phyloP scores from a whole-genome alignment of 2,113 vertebrate species.

The Malurus cyaneus region DNA sequence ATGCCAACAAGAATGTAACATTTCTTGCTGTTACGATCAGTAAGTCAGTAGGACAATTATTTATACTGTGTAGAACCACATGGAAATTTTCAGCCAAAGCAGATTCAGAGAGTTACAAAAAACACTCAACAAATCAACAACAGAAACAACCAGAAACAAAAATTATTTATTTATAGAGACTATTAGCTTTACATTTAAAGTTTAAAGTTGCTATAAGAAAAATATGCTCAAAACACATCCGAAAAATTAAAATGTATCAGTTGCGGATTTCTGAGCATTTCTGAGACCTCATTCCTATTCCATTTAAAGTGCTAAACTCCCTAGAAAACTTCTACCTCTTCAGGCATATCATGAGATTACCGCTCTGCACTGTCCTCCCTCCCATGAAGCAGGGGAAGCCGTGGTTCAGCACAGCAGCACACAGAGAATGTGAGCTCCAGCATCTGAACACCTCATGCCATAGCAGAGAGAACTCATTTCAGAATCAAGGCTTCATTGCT shows the following conservation, averaged over 20 bases:
- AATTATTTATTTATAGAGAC: not conserved
- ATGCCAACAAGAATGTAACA: not conserved
- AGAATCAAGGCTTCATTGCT: not conserved
- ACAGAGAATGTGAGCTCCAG: not conserved
- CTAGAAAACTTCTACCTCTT: not conserved
- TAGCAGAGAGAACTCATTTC: not conserved
- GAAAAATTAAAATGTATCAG: not conserved
- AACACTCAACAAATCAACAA: not conserved
- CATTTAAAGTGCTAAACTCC: not conserved
- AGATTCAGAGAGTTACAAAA: not conserved
- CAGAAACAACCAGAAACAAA: not conserved
- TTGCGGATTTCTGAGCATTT: not conserved
- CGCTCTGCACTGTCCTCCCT: not conserved
- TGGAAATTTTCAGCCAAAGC: not conserved
- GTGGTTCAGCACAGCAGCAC: not conserved
- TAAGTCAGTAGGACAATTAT: not conserved
- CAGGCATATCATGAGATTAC: not conserved
- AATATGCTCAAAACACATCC: not conserved
- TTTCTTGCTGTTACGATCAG: not conserved
- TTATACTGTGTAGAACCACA: not conserved
- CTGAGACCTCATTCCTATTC: not conserved
- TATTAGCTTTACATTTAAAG: not conserved
- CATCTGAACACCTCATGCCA: not conserved
- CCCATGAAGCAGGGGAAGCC: not conserved
- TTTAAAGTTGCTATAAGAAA: not conserved